Conservation (phyloP, 2,797 vertebrate genomes). For the Catamblyrhynchus diadema region DNA sequence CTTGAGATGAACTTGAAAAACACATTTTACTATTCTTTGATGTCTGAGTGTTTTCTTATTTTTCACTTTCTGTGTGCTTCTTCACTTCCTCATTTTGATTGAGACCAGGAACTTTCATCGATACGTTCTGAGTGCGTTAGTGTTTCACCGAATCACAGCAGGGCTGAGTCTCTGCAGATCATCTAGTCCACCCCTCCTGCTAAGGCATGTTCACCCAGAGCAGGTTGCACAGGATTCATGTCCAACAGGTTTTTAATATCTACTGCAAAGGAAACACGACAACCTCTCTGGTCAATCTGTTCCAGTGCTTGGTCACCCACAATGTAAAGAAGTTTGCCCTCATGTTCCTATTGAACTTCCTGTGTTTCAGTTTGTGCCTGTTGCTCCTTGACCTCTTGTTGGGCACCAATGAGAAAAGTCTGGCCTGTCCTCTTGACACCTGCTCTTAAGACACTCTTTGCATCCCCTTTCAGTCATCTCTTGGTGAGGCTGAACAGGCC, state of each 20-base stretch:
- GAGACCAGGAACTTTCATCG: not conserved
- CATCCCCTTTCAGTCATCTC: not conserved
- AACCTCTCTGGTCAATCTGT: not conserved
- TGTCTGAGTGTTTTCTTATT: not conserved
- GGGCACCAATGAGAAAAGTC: too few species aligned
- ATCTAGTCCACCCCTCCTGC: too few species aligned
- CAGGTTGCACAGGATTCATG: not conserved
- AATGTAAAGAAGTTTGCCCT: not conserved
- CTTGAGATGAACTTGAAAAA: not conserved
- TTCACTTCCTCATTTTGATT: not conserved
- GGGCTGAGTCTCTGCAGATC: not conserved
- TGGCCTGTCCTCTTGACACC: not conserved
- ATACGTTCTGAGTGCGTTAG: fast-evolving
- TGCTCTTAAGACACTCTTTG: fast-evolving
- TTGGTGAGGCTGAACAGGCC: not conserved
- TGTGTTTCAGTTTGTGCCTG: not conserved
- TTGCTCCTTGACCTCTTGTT: fast-evolving
- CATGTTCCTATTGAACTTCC: not conserved
- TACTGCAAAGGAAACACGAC: not conserved
- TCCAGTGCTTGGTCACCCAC: not conserved
- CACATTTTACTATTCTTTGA: not conserved
- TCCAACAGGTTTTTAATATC: not conserved
- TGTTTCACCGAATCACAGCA: not conserved
- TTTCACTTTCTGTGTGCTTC: not conserved
- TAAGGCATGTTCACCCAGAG: not conserved